Conservation (phyloP, 2,888 invertebrate species). For the Eilema sororculum region DNA sequence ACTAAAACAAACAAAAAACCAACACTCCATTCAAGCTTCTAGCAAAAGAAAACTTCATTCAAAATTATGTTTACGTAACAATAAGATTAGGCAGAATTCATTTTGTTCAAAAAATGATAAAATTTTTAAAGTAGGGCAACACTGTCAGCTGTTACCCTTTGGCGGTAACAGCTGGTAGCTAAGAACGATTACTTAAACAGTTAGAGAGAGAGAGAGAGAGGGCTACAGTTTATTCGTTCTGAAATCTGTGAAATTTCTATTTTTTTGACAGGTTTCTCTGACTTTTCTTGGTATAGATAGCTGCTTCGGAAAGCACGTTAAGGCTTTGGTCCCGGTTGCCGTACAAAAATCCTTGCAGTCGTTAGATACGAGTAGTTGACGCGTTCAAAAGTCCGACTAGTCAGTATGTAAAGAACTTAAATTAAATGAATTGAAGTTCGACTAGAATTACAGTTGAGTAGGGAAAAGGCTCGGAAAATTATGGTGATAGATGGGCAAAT, state of each 20-base stretch:
- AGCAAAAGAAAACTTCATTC: not conserved
- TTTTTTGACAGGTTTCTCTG: not conserved
- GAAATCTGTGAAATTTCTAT: not conserved
- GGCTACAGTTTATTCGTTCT: not conserved
- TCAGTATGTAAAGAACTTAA: too few species aligned
- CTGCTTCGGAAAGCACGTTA: too few species aligned
- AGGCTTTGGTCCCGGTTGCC: too few species aligned
- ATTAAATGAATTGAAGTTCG: too few species aligned
- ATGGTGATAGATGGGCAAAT: too few species aligned
- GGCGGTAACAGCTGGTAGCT: not conserved
- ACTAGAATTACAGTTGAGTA: too few species aligned
- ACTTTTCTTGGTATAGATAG: too few species aligned
- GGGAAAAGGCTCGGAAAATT: too few species aligned
- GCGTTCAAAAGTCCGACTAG: too few species aligned
- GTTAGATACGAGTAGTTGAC: too few species aligned
- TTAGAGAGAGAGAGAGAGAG: not conserved
- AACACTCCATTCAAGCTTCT: not conserved
- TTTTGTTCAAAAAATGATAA: not conserved
- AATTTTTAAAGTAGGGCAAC: not conserved
- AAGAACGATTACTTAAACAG: not conserved
- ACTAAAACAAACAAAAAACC: not conserved
- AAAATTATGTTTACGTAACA: not conserved
- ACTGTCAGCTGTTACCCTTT: not conserved
- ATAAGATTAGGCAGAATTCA: not conserved
- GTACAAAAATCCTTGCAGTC: too few species aligned